A percentile compares a stretch with the other conserved stretches of the same genome.
Evolutionary conservation across 2,888 invertebrate species (phyloP).

Genomic region (Lasius platythorax): DNA sequence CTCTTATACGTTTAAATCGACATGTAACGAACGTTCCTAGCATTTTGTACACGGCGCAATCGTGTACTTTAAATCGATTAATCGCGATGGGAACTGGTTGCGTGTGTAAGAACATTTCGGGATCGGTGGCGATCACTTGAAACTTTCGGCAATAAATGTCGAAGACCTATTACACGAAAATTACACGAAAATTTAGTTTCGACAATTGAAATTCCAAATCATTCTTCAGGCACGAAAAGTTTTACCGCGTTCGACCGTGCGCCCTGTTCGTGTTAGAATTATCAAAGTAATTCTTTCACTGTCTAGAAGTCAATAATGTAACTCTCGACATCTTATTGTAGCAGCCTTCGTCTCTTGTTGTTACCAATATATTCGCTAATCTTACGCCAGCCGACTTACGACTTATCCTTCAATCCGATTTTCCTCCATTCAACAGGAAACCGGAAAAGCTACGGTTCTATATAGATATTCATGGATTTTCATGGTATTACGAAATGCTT

Average conservation of each 20-base stretch:
- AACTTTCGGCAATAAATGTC: slow-evolving; percentile 54
- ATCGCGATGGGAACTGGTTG: slow-evolving; percentile 44
- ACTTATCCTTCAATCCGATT: slow-evolving; percentile 71
- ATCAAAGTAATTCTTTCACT: slow-evolving; percentile 15
- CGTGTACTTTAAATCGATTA: slow-evolving; percentile 51
- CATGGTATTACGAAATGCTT: slow-evolving; percentile 12
- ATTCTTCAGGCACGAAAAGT: slow-evolving; percentile 32
- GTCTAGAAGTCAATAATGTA: slow-evolving; percentile 64
- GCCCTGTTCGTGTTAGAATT: not conserved
- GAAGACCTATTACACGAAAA: slow-evolving; percentile 47
- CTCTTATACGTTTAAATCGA: slow-evolving; percentile 42
- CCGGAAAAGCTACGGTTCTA: slow-evolving; percentile 67
- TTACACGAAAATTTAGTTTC: slow-evolving; percentile 43
- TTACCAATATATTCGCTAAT: slow-evolving; percentile 54
- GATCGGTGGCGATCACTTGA: slow-evolving; percentile 49
- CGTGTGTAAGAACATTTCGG: slow-evolving; percentile 48
- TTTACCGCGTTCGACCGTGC: slow-evolving; percentile 1
- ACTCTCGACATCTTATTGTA: slow-evolving; percentile 61
- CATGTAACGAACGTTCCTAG: slow-evolving; percentile 32
- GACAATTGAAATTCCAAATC: slow-evolving; percentile 47
- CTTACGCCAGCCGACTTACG: slow-evolving; percentile 69
- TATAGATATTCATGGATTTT: slow-evolving; percentile 57
- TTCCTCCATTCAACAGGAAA: slow-evolving; percentile 68
- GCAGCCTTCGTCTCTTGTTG: slow-evolving; percentile 3
- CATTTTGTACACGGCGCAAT: slow-evolving; percentile 43